phyloP scores from a whole-genome alignment of 2,113 vertebrate species.

The Albula goreensis region DNA sequence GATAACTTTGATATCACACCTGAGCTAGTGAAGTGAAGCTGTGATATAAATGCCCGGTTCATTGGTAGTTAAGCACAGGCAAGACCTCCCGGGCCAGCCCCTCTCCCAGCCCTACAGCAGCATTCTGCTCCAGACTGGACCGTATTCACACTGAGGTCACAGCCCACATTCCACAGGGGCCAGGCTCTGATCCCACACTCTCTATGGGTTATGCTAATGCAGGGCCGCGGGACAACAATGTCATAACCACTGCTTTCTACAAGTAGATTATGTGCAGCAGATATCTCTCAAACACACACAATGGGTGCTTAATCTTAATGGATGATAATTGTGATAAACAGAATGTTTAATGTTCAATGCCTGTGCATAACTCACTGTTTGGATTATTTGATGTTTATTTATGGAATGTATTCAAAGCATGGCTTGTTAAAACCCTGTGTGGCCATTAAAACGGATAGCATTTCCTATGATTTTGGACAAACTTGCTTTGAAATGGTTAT shows the following conservation, averaged over 20 bases:
- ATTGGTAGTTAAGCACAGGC: neutral
- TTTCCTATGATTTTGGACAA: neutral
- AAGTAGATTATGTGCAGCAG: neutral
- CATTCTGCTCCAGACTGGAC: constrained; percentile 5
- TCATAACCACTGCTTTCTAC: neutral
- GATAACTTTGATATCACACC: constrained; percentile 7
- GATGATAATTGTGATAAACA: neutral
- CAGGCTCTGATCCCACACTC: constrained; percentile 6
- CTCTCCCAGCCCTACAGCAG: neutral
- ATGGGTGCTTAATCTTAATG: neutral
- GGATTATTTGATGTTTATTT: neutral
- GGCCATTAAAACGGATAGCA: neutral
- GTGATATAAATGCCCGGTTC: constrained; percentile 4
- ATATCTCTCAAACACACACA: neutral
- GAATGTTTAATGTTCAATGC: neutral
- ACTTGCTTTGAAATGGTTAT: neutral
- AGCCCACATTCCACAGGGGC: constrained; percentile 9
- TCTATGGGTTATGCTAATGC: constrained; percentile 21
- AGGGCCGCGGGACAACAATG: neutral
- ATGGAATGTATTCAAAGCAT: neutral
- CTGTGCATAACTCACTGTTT: neutral
- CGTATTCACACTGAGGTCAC: constrained; percentile 4
- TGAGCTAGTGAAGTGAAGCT: constrained; percentile 15
- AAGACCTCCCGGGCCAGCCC: neutral
- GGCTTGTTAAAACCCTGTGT: neutral